These are phyloP conservation scores for Paraplagusia blochii DNA, from an alignment of 2,113 vertebrate genomes.

Conservation along the genomic window DNA sequence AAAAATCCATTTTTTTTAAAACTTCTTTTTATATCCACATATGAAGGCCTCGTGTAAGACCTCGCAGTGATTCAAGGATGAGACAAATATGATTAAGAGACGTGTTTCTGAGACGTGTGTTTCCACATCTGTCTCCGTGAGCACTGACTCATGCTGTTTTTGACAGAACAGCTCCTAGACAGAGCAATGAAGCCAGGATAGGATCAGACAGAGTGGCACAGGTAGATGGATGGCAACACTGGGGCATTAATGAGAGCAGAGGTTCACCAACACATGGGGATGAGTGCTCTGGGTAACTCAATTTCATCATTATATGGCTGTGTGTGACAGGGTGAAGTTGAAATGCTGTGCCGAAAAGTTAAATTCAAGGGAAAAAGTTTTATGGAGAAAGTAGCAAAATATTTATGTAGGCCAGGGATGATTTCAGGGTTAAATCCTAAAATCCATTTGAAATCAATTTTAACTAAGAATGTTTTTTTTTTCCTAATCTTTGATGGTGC, in stretches of 20 bases:
- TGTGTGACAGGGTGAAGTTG: background rate
- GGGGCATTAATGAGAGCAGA: slow-evolving; percentile 52
- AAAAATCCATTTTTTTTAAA: too few relatives aligned
- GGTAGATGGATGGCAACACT: slow-evolving; percentile 41
- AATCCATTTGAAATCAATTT: slow-evolving; percentile 3
- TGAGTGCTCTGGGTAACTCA: slow-evolving; percentile 41
- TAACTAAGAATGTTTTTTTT: slow-evolving; percentile 53
- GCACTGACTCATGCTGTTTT: slow-evolving; percentile 33
- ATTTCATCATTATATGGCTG: slow-evolving; percentile 42
- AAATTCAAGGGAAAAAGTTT: background rate
- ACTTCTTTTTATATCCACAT: background rate
- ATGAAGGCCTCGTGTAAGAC: fast-evolving
- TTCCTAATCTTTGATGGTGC: slow-evolving; percentile 5
- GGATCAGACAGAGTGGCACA: slow-evolving; percentile 40
- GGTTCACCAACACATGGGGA: slow-evolving; percentile 31
- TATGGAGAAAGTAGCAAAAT: background rate
- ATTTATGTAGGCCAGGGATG: background rate
- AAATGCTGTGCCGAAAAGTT: background rate
- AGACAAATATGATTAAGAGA: slow-evolving; percentile 12
- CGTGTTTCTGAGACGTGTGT: slow-evolving; percentile 7
- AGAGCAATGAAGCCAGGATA: slow-evolving; percentile 36
- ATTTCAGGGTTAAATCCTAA: background rate
- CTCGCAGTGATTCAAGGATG: background rate
- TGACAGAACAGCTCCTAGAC: slow-evolving; percentile 50
- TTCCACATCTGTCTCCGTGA: slow-evolving; percentile 35